A percentile compares a stretch with the other conserved stretches of the same genome.
Conservation (phyloP, 2,888 invertebrate genomes). For the Tetramorium bicarinatum region DNA sequence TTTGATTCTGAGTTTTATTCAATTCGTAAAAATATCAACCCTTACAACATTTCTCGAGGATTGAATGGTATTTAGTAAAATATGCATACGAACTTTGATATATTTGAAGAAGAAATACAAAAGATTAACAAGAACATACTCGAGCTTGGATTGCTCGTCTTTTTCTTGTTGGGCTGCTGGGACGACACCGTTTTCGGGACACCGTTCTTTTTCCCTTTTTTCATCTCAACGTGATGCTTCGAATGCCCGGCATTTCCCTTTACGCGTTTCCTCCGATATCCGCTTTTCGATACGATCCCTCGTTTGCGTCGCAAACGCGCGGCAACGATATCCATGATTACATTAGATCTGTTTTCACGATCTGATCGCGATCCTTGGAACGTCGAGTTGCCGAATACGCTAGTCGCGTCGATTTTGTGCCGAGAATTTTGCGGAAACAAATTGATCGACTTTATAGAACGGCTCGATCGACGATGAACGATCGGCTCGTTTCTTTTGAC, state of each 20-base stretch:
- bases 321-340: neutral
- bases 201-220: neutral
- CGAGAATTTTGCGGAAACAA: slow-evolving; percentile 51
- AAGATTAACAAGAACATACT: slow-evolving; percentile 4
- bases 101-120: neutral
- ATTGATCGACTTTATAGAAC: slow-evolving; percentile 52
- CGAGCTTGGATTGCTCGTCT: neutral
- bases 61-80: neutral
- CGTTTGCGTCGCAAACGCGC: neutral
- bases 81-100: neutral
- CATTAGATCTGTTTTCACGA: neutral
- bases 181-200: neutral
- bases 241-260: slow-evolving; percentile 9
- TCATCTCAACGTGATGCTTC: neutral
- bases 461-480: slow-evolving; percentile 19
- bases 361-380: neutral
- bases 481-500: slow-evolving; percentile 58
- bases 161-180: neutral
- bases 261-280: neutral
- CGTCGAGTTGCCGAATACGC: neutral
- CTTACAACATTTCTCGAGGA: neutral
- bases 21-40: neutral
- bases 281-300: neutral
- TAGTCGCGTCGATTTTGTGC: too few species aligned
- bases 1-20: neutral